Conservation (phyloP, 30 jellyfish, hydroid and myxozoan species). For the Aurelia coerulea region DNA sequence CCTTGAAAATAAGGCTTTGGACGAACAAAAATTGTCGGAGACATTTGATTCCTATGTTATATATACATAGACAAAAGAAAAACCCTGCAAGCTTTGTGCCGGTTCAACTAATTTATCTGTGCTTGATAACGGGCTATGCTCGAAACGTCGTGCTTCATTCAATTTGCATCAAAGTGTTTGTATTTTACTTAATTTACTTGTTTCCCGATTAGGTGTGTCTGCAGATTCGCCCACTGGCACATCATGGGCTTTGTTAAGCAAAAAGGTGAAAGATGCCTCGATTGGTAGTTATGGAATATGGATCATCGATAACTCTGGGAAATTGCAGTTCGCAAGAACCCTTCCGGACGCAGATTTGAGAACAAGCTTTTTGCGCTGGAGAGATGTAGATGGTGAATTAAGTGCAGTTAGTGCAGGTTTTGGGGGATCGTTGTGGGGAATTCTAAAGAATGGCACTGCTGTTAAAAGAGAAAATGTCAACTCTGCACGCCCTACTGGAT, state of each 20-base stretch:
- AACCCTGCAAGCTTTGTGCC: too few relatives aligned
- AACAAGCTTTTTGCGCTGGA: slow-evolving; percentile 11
- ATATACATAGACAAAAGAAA: too few relatives aligned
- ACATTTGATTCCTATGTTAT: too few relatives aligned
- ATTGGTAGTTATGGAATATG: slow-evolving; percentile 58
- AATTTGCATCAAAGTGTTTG: too few relatives aligned
- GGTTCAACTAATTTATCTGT: too few relatives aligned
- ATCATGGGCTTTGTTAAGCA: slow-evolving; percentile 59
- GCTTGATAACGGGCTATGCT: too few relatives aligned
- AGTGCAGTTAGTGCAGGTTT: slow-evolving; percentile 73
- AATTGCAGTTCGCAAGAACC: slow-evolving; percentile 38
- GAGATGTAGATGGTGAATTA: slow-evolving; percentile 40
- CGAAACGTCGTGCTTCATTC: too few relatives aligned
- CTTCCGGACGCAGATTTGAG: slow-evolving; percentile 1
- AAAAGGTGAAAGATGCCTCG: slow-evolving; percentile 43
- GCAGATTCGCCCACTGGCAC: slow-evolving; percentile 67
- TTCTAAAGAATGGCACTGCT: slow-evolving; percentile 41
- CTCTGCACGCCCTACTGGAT: slow-evolving; percentile 68
- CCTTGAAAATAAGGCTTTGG: too few relatives aligned
- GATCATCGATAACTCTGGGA: slow-evolving; percentile 44
- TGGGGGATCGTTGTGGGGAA: slow-evolving; percentile 94
- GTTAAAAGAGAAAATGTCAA: slow-evolving; percentile 59
- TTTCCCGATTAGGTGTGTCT: too few relatives aligned
- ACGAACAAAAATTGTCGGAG: too few relatives aligned
- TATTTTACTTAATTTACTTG: too few relatives aligned